These are phyloP conservation scores for Tenthredo scrophulariae DNA, from an alignment of 2,888 invertebrate genomes.

Conservation along the genomic window DNA sequence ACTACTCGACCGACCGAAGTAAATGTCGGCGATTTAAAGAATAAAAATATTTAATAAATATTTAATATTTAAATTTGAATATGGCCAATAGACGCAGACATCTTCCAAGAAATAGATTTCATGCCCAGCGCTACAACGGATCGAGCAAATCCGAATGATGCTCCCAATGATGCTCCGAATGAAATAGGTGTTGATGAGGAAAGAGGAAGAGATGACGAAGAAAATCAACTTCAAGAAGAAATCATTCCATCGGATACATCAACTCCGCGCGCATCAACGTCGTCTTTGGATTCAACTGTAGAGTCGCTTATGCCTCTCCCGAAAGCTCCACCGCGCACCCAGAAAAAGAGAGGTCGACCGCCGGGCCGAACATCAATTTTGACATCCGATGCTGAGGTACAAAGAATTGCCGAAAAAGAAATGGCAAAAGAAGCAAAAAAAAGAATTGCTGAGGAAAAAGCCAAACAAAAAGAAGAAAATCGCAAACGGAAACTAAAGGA, in stretches of 20 bases:
- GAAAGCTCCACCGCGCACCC: conserved; percentile 21
- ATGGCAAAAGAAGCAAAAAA: conserved; percentile 22
- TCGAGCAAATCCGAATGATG: conserved; percentile 43
- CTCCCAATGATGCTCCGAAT: conserved; percentile 28
- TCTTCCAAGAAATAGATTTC: conserved; percentile 68
- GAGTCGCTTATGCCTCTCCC: conserved; percentile 5
- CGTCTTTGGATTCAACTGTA: conserved; percentile 7
- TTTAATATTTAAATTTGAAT: conserved; percentile 63
- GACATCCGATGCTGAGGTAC: conserved; percentile 34
- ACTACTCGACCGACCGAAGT: conserved; percentile 45
- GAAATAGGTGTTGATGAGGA: conserved; percentile 17
- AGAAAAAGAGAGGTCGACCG: conserved; percentile 18
- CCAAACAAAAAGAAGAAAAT: conserved; percentile 30
- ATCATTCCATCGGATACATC: conserved; percentile 13
- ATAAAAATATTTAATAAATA: conserved; percentile 5
- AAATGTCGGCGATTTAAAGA: conserved; percentile 57
- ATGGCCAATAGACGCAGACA: conserved; percentile 67
- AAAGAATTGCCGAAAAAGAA: conserved; percentile 29
- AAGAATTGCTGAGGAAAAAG: conserved; percentile 30
- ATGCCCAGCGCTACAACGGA: conserved; percentile 63
- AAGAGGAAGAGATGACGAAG: neutral
- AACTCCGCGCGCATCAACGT: conserved; percentile 2
- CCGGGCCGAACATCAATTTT: conserved; percentile 12
- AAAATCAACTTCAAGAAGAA: conserved; percentile 8
- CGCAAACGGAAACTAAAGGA: conserved; percentile 24